A percentile compares a stretch with the other conserved stretches of the same genome.
These are phyloP conservation scores for Bellardia bayeri DNA, from an alignment of 2,888 invertebrate genomes.

Conservation along the genomic window DNA sequence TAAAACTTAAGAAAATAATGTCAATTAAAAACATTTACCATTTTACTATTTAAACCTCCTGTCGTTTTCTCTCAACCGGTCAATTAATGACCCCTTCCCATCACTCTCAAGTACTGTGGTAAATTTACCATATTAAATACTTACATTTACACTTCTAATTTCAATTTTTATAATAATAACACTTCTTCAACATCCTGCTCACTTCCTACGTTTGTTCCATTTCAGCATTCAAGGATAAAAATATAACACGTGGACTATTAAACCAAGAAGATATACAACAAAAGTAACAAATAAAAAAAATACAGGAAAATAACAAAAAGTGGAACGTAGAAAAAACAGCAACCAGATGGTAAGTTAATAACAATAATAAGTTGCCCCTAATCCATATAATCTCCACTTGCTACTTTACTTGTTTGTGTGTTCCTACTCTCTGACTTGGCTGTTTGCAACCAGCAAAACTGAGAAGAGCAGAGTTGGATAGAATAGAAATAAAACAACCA, in stretches of 20 bases:
- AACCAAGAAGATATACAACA: slow-evolving; percentile 17
- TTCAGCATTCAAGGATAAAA: slow-evolving; percentile 71
- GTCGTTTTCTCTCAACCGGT: not conserved
- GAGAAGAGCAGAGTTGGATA: not conserved
- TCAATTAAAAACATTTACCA: too few species aligned
- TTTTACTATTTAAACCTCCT: not conserved
- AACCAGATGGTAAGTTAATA: slow-evolving; percentile 70
- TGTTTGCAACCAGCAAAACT: not conserved
- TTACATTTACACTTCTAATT: slow-evolving; percentile 43
- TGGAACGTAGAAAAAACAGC: slow-evolving; percentile 31
- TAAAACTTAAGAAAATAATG: too few species aligned
- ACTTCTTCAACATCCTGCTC: slow-evolving; percentile 46
- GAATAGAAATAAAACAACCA: slow-evolving; percentile 34
- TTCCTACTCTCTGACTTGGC: not conserved
- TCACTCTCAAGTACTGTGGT: slow-evolving; percentile 3
- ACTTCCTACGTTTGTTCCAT: slow-evolving; percentile 42
- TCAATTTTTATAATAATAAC: slow-evolving; percentile 41
- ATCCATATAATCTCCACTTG: slow-evolving; percentile 55
- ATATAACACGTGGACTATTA: slow-evolving; percentile 65
- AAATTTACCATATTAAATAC: slow-evolving; percentile 51
- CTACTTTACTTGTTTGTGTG: slow-evolving; percentile 11
- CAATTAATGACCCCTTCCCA: not conserved
- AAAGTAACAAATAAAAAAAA: not conserved
- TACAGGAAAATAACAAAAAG: slow-evolving; percentile 9
- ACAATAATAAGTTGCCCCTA: slow-evolving; percentile 66